phyloP scores from a whole-genome alignment of 35 echinoderm and acorn worm species.

The Apostichopus parvimensis region DNA sequence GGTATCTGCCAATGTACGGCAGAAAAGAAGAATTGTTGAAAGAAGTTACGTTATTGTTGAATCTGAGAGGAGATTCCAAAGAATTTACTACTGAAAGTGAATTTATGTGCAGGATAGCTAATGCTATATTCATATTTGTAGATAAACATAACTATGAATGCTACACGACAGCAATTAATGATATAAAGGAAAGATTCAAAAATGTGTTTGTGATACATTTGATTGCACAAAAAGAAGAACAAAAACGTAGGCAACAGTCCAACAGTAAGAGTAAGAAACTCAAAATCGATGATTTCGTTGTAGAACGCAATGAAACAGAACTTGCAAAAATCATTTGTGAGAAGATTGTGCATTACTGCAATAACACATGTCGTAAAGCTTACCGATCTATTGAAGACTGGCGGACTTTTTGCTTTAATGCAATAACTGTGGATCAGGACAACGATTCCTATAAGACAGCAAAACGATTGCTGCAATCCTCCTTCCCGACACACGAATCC shows the following conservation, averaged over 20 bases:
- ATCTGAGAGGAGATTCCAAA: constrained; percentile 12
- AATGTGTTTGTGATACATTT: background rate
- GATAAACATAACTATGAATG: background rate
- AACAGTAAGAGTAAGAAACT: too few relatives aligned
- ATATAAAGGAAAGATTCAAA: background rate
- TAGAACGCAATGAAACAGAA: background rate
- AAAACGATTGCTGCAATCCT: background rate
- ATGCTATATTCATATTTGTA: background rate
- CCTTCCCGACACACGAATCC: background rate
- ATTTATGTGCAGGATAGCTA: background rate
- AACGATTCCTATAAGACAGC: background rate
- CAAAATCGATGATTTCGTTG: too few relatives aligned
- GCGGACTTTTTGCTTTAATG: background rate
- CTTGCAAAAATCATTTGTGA: background rate
- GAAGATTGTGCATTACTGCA: background rate
- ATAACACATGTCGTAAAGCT: too few relatives aligned
- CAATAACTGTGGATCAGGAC: background rate
- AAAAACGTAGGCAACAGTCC: background rate
- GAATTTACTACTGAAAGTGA: background rate
- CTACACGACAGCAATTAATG: background rate
- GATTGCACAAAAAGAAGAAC: background rate
- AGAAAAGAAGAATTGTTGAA: background rate
- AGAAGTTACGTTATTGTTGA: background rate
- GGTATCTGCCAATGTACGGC: background rate
- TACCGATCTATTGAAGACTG: background rate